Percentiles rank a stretch among this genome's conserved stretches.
Evolutionary conservation across 2,113 vertebrate genomes (phyloP).

Genomic region (Formicarius rufipectus): DNA sequence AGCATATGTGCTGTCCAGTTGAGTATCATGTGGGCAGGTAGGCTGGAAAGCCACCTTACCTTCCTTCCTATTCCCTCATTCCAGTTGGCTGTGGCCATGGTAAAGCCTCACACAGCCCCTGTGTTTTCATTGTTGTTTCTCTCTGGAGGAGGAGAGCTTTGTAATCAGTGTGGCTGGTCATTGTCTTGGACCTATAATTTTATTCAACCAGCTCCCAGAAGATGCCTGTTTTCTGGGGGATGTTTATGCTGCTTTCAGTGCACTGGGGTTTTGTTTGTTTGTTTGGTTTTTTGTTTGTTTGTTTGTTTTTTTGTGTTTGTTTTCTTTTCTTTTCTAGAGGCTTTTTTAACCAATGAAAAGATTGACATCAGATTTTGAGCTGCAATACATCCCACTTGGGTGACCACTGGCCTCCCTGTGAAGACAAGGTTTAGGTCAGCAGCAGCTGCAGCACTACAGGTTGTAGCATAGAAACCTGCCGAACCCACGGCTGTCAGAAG

Average conservation of each 20-base stretch:
- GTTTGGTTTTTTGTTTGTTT: neutral
- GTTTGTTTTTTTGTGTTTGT: neutral
- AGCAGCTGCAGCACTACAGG: neutral
- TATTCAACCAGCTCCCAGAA: neutral
- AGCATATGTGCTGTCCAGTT: accelerated
- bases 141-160: neutral
- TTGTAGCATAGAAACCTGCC: neutral
- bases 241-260: neutral
- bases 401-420: neutral
- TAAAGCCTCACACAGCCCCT: accelerated
- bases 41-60: neutral
- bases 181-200: neutral
- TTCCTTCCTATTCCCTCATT: neutral
- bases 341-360: neutral
- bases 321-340: too few species aligned
- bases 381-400: neutral
- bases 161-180: neutral
- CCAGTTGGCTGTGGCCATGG: neutral
- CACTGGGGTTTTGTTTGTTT: too few species aligned
- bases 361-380: neutral
- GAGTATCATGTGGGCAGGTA: accelerated
- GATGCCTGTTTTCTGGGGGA: accelerated
- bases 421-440: neutral
- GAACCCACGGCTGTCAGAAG: neutral
- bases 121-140: neutral